These are phyloP conservation scores for Caerostris extrusa DNA, from an alignment of 1,140 invertebrate species.

Conservation along the genomic window DNA sequence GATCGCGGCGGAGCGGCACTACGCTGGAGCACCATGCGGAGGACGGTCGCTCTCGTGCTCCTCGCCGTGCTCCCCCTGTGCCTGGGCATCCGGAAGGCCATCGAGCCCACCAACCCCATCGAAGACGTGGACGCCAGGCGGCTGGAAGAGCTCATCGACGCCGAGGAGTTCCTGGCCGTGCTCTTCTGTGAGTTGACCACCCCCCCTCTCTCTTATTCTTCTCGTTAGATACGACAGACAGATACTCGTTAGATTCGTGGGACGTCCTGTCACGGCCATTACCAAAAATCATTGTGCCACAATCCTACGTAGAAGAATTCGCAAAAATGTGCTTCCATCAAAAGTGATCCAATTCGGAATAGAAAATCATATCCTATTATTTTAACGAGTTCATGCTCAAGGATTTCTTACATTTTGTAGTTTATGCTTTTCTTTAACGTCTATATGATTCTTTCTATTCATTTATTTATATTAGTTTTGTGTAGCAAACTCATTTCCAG, in stretches of 20 bases:
- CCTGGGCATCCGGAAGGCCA: neutral
- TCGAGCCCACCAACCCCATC: constrained; percentile 84
- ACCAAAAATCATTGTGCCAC: too few species aligned
- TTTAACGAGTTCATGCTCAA: too few species aligned
- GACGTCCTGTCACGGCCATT: too few species aligned
- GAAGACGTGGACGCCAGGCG: constrained; percentile 95
- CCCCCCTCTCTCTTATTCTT: neutral
- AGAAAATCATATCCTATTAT: too few species aligned
- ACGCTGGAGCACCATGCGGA: neutral
- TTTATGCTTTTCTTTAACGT: too few species aligned
- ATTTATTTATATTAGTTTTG: too few species aligned
- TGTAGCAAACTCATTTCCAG: too few species aligned
- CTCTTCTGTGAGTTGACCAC: constrained; percentile 94
- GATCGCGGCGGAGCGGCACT: neutral
- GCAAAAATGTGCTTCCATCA: too few species aligned
- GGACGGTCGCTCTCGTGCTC: neutral
- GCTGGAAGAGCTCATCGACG: constrained; percentile 91
- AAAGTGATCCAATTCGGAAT: too few species aligned
- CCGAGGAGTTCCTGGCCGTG: constrained; percentile 95
- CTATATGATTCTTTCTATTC: too few species aligned
- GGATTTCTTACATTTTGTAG: too few species aligned
- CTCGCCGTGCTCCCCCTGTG: neutral
- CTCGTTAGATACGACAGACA: neutral
- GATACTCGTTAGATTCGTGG: neutral
- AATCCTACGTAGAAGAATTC: too few species aligned